A percentile compares a stretch with the other conserved stretches of the same genome.
Conservation (phyloP, 2,888 invertebrate genomes). For the Cheilosia vulpina region DNA sequence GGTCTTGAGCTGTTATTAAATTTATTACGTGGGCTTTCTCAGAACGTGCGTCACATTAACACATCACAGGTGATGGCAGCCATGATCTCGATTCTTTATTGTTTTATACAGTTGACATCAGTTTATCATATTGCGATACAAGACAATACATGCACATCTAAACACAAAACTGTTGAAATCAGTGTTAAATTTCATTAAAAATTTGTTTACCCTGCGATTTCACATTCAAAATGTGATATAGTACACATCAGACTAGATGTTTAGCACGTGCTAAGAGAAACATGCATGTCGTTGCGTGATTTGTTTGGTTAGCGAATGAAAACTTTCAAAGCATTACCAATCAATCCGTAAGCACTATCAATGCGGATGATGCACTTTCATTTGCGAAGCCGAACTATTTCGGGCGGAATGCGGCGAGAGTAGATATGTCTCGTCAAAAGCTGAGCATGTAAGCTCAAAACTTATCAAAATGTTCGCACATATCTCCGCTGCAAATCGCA, state of each 20-base stretch:
- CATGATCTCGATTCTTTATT: neutral
- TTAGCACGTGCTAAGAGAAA: neutral
- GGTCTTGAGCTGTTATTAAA: no score
- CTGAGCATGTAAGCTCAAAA: neutral
- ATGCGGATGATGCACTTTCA: no score
- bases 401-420: no score
- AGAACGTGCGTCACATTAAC: neutral
- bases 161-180: no score
- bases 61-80: neutral
- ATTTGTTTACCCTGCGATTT: neutral
- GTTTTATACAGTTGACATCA: neutral
- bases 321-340: neutral
- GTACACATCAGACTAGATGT: neutral
- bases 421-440: no score
- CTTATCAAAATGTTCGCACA: neutral
- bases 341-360: no score
- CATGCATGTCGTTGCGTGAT: neutral
- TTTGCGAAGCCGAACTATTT: no score
- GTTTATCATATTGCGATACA: conserved; percentile 4
- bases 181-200: conserved; percentile 3
- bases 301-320: neutral
- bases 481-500: neutral
- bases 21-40: no score
- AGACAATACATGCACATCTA: neutral
- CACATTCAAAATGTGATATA: neutral